Base-by-base conservation (phyloP, 2,113 vertebrate genomes). In the Corvus cornix region DNA sequence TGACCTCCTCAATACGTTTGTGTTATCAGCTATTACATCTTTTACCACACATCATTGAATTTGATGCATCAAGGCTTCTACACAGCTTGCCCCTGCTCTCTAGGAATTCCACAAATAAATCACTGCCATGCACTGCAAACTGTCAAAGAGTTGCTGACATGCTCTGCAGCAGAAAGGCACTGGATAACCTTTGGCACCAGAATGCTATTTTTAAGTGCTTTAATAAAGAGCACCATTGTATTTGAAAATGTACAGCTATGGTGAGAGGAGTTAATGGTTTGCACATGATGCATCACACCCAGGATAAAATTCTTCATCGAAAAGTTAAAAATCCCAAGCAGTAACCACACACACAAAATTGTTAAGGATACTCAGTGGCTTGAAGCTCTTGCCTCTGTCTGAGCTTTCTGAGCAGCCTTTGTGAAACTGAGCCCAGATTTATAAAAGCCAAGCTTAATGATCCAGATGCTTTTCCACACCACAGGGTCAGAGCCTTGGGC, bases 71-170 rank as follows among this genome's bases (percentile, higher is more conserved):
- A 53, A 84, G 84, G 66, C 69, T 82, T 87, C 43, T 23, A 33
- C 2, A 5, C 80, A 68, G 77, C 58, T 84, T 91, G 84, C 22
- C 84, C 67, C 69, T 76, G 69, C 84, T 96, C 58, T 95, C 94
- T 53, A 93, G 91, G 89, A 94, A 96, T 87, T 94, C 74, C 87
- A 43, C 81, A 83, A 58, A 87, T 93, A 89, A 95, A 91, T 95
- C 89, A 79, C 39, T 64, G 69, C 44, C 53, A 19, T 9, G 44
- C 49, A n/a, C 77, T 76, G 89, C 89, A 89, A 63, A 73, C 87
- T 87, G 84, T 82, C 84, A 68, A 28, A 85, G 77, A 92, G 70
- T 21, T 28, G 49, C 81, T 78, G 91, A 79, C 62, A 67, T n/a
- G 26, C 39, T 59, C 43, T 58, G 33, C 84, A 79, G 84, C n/a